phyloP scores from a whole-genome alignment of 2,113 vertebrate species.

The Vulpes ferrilata region DNA sequence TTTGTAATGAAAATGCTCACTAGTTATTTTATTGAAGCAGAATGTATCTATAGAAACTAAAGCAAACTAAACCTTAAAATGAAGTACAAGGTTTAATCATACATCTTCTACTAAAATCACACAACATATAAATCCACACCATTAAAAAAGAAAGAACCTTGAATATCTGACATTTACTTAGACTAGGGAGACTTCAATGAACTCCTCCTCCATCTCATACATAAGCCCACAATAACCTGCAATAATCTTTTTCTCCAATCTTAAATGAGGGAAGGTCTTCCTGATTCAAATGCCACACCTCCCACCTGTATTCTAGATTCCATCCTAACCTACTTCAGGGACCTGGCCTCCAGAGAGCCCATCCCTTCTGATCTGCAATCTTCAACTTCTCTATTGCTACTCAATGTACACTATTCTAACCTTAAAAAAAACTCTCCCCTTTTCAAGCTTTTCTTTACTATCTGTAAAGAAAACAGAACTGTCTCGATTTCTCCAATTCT shows the following conservation, averaged over 20 bases:
- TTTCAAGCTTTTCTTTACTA: not conserved
- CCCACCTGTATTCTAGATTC: not conserved
- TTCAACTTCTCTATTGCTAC: not conserved
- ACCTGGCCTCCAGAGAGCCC: not conserved
- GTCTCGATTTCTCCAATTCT: not conserved
- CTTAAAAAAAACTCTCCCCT: not conserved
- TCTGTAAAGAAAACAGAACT: not conserved
- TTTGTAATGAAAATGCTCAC: slow-evolving; percentile 26
- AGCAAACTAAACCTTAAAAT: slow-evolving; percentile 25
- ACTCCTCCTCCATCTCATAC: not conserved
- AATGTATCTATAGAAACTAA: not conserved
- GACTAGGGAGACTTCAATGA: not conserved
- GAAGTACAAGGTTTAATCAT: slow-evolving; percentile 32
- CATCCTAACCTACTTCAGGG: not conserved
- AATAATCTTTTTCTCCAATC: not conserved
- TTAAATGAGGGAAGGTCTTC: not conserved
- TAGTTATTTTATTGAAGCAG: slow-evolving; percentile 31
- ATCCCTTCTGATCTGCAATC: not conserved
- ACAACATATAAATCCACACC: not conserved
- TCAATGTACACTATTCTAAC: not conserved
- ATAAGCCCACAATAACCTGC: not conserved
- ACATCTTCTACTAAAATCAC: slow-evolving; percentile 3
- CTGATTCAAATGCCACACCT: not conserved
- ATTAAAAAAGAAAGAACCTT: slow-evolving; percentile 15
- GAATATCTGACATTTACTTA: slow-evolving; percentile 28